phyloP scores from a whole-genome alignment of 1,140 invertebrate species.

The Drosophila gunungcola region DNA sequence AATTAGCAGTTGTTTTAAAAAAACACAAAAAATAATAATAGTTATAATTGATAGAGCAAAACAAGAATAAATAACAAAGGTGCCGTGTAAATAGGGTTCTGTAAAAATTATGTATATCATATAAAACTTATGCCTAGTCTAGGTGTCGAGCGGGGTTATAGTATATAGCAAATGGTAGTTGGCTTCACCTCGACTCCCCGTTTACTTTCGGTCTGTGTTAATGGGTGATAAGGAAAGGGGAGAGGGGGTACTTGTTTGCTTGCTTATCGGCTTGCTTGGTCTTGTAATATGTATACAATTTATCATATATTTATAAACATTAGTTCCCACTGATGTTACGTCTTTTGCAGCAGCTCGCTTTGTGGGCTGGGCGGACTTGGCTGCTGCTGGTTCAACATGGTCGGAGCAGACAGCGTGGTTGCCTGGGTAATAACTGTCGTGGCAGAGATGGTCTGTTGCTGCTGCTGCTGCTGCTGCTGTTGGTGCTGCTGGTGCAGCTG shows the following conservation, averaged over 20 bases:
- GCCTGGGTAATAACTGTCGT: conserved; percentile 84
- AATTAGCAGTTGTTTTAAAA: conserved; percentile 28
- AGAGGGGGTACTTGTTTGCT: conserved; percentile 47
- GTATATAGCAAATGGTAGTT: conserved; percentile 49
- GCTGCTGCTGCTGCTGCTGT: conserved; percentile 62
- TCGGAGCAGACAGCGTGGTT: conserved; percentile 79
- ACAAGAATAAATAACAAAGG: conserved; percentile 77
- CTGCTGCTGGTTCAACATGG: conserved; percentile 73
- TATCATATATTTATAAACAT: conserved; percentile 85
- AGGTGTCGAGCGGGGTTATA: conserved; percentile 53
- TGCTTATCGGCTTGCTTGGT: conserved; percentile 73
- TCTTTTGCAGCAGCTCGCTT: conserved; percentile 83
- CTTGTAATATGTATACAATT: conserved; percentile 78
- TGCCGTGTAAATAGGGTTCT: conserved; percentile 60
- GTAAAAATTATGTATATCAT: conserved; percentile 59
- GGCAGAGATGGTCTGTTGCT: conserved; percentile 78
- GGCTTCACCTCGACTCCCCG: conserved; percentile 16
- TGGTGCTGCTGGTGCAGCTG: conserved; percentile 50
- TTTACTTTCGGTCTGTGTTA: conserved; percentile 11
- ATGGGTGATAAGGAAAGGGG: conserved; percentile 19
- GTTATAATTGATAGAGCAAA: conserved; percentile 48
- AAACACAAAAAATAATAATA: conserved; percentile 47
- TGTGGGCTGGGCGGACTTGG: conserved; percentile 83
- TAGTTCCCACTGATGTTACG: conserved; percentile 85
- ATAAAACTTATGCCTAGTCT: conserved; percentile 59